These are phyloP conservation scores for Cynocephalus volans DNA, from an alignment of 2,113 vertebrate species.

Conservation along the genomic window DNA sequence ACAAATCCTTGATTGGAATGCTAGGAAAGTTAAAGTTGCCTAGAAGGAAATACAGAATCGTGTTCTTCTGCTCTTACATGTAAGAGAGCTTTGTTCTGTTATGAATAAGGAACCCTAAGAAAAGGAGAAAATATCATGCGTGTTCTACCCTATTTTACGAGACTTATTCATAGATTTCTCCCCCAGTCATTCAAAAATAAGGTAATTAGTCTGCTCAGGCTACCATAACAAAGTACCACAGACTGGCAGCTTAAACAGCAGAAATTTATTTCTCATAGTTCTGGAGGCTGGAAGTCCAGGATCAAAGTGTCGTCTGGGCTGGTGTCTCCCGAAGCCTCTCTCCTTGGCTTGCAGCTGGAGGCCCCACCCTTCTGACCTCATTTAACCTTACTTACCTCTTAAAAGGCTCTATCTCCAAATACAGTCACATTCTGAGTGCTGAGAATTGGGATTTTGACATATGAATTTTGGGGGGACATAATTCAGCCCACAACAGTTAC, in stretches of 20 bases:
- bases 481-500: neutral
- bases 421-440: neutral
- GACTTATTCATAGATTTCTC: neutral
- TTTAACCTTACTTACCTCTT: neutral
- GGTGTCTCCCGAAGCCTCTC: neutral
- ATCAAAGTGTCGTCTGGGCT: fast-evolving
- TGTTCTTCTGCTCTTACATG: neutral
- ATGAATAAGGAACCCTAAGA: neutral
- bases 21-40: neutral
- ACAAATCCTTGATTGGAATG: neutral
- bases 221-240: fast-evolving
- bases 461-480: neutral
- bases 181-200: neutral
- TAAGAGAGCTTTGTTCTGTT: neutral
- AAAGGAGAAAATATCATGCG: neutral
- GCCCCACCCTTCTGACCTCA: neutral
- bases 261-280: neutral
- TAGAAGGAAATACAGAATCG: neutral
- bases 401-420: neutral
- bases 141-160: neutral
- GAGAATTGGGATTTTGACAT: neutral
- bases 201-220: neutral
- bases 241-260: fast-evolving
- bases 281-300: neutral
- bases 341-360: neutral